These are phyloP conservation scores for Aphelenchoides bicaudatus DNA, from an alignment of 2,888 invertebrate species.

Conservation along the genomic window DNA sequence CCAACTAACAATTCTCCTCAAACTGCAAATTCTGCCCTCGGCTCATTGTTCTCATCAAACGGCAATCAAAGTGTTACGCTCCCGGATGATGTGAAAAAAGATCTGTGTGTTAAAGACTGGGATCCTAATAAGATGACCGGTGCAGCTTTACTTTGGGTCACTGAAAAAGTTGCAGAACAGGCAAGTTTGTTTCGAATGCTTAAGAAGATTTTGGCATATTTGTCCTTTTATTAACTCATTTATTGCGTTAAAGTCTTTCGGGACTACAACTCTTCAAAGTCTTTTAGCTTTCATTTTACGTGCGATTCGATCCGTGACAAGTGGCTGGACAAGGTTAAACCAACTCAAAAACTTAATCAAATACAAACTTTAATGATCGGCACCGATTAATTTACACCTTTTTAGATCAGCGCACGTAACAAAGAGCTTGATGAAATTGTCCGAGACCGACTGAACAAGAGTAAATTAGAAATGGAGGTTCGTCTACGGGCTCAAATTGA, in stretches of 20 bases:
- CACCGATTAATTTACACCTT: not conserved
- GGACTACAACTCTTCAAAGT: too few species aligned
- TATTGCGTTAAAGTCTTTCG: too few species aligned
- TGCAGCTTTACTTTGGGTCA: slow-evolving; percentile 17
- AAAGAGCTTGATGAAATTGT: slow-evolving; percentile 33
- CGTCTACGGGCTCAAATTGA: slow-evolving; percentile 52
- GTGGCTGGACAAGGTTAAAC: too few species aligned
- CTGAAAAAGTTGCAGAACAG: slow-evolving; percentile 17
- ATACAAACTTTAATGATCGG: too few species aligned
- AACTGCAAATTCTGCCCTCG: slow-evolving; percentile 48
- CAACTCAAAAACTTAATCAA: too few species aligned
- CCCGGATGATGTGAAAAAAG: slow-evolving; percentile 13
- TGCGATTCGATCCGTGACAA: too few species aligned
- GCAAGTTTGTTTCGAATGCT: slow-evolving; percentile 6
- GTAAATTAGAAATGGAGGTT: slow-evolving; percentile 47
- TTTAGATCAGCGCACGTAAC: slow-evolving; percentile 27
- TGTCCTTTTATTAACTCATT: not conserved
- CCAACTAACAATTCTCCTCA: slow-evolving; percentile 35
- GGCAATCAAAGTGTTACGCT: not conserved
- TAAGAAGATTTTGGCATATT: not conserved
- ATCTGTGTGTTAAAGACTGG: slow-evolving; percentile 13
- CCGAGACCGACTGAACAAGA: slow-evolving; percentile 34
- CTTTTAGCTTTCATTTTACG: too few species aligned
- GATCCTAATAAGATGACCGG: slow-evolving; percentile 19
- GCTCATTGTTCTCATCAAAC: slow-evolving; percentile 39